Percentiles rank a stretch among this genome's conserved stretches.
Conservation (phyloP, 2,888 invertebrate genomes). For the Drymonia ruficornis region DNA sequence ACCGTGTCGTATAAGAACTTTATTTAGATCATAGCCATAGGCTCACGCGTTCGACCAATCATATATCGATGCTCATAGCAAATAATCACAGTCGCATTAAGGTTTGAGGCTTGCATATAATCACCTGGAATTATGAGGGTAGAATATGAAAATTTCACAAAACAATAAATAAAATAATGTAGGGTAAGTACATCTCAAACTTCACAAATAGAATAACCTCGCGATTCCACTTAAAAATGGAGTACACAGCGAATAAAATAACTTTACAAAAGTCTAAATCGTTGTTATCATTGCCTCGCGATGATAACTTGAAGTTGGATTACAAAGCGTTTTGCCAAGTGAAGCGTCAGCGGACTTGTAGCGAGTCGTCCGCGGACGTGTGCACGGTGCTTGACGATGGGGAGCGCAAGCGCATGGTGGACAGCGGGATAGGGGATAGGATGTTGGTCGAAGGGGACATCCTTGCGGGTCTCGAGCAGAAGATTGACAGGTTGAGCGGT, state of each 20-base stretch:
- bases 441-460: conserved; percentile 38
- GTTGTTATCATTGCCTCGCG: background rate
- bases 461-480: conserved; percentile 54
- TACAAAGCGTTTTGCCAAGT: conserved; percentile 14
- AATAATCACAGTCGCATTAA: no score
- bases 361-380: conserved; percentile 47
- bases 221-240: background rate
- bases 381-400: conserved; percentile 40
- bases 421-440: conserved; percentile 45
- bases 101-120: no score
- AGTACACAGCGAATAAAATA: background rate
- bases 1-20: no score
- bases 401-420: conserved; percentile 28
- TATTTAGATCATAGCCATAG: no score
- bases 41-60: no score
- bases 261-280: background rate
- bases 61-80: no score
- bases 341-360: conserved; percentile 29
- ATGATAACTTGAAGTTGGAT: background rate
- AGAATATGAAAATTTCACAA: background rate
- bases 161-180: background rate
- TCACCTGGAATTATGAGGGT: no score
- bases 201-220: background rate
- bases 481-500: conserved; percentile 65
- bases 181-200: background rate